phyloP scores from a whole-genome alignment of 2,888 invertebrate species.

The Stenodema calcarata region DNA sequence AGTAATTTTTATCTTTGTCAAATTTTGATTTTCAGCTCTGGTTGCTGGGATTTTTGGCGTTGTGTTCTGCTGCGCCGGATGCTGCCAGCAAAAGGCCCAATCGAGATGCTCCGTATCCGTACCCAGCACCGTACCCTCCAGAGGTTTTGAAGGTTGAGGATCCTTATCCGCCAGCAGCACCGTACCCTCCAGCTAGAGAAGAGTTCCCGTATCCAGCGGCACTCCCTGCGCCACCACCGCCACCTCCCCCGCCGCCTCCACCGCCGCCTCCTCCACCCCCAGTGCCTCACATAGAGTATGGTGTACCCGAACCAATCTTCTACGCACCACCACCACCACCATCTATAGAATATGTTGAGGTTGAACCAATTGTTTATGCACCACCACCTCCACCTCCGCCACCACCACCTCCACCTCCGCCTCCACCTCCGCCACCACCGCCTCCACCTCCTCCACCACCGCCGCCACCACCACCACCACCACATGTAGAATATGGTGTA shows the following conservation, averaged over 20 bases:
- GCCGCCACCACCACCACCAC: conserved; percentile 27
- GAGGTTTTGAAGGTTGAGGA: no score
- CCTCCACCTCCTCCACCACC: conserved; percentile 61
- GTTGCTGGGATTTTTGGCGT: neutral
- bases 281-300: conserved; percentile 9
- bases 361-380: neutral
- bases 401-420: conserved; percentile 56
- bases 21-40: neutral
- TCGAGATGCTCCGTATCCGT: conserved; percentile 16
- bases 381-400: conserved; percentile 26
- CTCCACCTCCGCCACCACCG: conserved; percentile 56
- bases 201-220: conserved; percentile 4
- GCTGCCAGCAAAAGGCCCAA: neutral
- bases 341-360: conserved; percentile 3
- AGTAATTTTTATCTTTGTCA: no score
- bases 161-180: neutral
- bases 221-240: conserved; percentile 27
- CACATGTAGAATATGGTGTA: conserved; percentile 23
- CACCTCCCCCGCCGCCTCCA: conserved; percentile 61
- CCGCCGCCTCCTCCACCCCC: conserved; percentile 55
- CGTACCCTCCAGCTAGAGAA: conserved; percentile 4
- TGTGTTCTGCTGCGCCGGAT: neutral
- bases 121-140: neutral
- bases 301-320: neutral
- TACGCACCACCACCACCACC: conserved; percentile 32